Evolutionary conservation across 2,888 invertebrate genomes (phyloP), one percentile per base, ranked within the genome.

Genomic region (Sialis fuliginosa): DNA sequence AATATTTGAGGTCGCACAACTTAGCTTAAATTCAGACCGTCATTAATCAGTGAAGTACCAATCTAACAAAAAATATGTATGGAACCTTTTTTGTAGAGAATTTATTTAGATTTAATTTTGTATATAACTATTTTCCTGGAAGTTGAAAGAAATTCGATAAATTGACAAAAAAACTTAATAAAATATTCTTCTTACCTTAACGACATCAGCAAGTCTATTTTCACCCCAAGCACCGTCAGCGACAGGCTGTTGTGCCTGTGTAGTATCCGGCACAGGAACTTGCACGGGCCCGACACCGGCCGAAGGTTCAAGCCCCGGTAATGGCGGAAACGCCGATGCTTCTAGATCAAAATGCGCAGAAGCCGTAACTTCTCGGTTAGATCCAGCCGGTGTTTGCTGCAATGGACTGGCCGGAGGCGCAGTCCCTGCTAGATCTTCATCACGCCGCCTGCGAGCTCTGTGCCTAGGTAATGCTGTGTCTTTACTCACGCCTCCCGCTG

Each of bases 281-380:
- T 54, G 52, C 35, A 51, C 51, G 49, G 54, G 56, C 49, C 57
- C 53, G 33, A 48, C 42, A 32, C 48, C 47, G 22, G 49, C 46
- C 34, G 47, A 35, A 49, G 61, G 61, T 52, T 69, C 69, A 50
- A 72, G 65, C 60, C 83, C 82, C 50, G 85, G 85, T 59, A 86
- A 69, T 49, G 86, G 86, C 52, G 86, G 86, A 63, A 86, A 86
- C 47, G 84, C 81, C 46, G 79, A 74, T 49, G 81, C 80, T 63
- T 82, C 83, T 55, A 86, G 69, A 64, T 86, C 85, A 65, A 86
- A 86, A 59, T 81, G 77, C 39, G 75, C 69, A 62, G 67, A 61
- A 50, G 62, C 63, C 56, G 61, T 52, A 6, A 52, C 51, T 3
- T 52, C 39, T 35, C 53, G 52, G 55, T 57, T 48, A 57, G 51